Conservation (phyloP, 1,140 invertebrate genomes). For the Chlorops oryzae region DNA sequence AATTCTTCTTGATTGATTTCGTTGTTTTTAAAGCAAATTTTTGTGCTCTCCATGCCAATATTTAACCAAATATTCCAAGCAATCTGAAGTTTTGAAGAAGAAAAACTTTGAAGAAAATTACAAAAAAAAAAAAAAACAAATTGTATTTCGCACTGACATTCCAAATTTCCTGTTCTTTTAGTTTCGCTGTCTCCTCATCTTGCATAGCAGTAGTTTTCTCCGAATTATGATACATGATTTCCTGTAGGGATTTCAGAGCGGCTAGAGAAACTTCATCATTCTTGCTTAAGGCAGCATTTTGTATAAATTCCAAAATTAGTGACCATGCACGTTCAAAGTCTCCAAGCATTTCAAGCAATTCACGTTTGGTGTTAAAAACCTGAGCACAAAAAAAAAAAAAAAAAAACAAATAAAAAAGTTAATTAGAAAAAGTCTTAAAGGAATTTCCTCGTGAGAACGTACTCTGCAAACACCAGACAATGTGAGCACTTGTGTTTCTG, state of each 20-base stretch:
- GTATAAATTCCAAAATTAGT: conserved; percentile 86
- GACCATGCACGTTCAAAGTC: conserved; percentile 92
- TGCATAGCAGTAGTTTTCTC: conserved; percentile 10
- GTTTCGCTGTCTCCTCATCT: conserved; percentile 28
- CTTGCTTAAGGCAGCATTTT: conserved; percentile 81
- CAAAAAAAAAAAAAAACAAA: too few species aligned
- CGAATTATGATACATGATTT: conserved; percentile 65
- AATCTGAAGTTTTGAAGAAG: conserved; percentile 24
- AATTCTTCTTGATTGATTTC: conserved; percentile 51
- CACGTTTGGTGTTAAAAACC: conserved; percentile 86
- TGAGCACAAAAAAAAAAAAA: conserved; percentile 30
- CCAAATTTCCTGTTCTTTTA: conserved; percentile 58
- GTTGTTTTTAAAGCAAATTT: conserved; percentile 55
- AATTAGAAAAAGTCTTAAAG: too few species aligned
- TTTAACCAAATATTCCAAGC: conserved; percentile 83
- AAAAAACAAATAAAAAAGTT: not conserved
- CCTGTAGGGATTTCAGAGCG: conserved; percentile 91
- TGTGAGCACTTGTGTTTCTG: conserved; percentile 82
- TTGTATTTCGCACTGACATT: conserved; percentile 43
- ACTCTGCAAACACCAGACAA: conserved; percentile 60
- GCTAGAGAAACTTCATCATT: conserved; percentile 94
- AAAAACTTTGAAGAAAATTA: not conserved
- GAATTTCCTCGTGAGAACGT: conserved; percentile 6
- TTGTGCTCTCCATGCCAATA: conserved; percentile 73
- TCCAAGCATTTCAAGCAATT: conserved; percentile 73